Evolutionary conservation across 2,888 invertebrate genomes (phyloP).

Genomic region (Cantharis flavilabris): DNA sequence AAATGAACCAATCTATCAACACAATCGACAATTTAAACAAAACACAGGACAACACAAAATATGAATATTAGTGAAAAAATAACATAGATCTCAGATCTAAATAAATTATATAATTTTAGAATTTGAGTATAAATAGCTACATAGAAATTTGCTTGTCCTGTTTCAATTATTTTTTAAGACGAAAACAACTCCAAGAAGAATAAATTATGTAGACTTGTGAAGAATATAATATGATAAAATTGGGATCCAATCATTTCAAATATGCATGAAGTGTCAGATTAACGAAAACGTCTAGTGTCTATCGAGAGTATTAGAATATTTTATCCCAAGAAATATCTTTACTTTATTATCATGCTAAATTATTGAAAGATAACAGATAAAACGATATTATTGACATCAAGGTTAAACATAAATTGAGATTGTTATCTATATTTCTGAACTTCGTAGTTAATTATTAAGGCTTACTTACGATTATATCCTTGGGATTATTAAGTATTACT

Average conservation of each 20-base stretch:
- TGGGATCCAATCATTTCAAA: no score
- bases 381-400: background rate
- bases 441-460: background rate
- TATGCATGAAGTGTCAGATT: no score
- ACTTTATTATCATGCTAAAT: background rate
- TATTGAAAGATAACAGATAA: background rate
- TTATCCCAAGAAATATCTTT: background rate
- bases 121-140: background rate
- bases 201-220: no score
- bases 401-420: background rate
- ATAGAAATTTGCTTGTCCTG: background rate
- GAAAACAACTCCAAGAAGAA: background rate
- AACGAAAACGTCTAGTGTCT: no score
- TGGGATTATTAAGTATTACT: background rate
- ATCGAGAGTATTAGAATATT: background rate
- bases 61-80: background rate
- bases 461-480: background rate
- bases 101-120: background rate
- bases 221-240: no score
- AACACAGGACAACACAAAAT: background rate
- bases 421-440: background rate
- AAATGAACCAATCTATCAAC: background rate
- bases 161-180: background rate
- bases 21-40: background rate
- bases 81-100: background rate